Evolutionary conservation across 2,797 vertebrate genomes (phyloP), one percentile per base, ranked within the genome.

Genomic region (Lepus oiostolus): DNA sequence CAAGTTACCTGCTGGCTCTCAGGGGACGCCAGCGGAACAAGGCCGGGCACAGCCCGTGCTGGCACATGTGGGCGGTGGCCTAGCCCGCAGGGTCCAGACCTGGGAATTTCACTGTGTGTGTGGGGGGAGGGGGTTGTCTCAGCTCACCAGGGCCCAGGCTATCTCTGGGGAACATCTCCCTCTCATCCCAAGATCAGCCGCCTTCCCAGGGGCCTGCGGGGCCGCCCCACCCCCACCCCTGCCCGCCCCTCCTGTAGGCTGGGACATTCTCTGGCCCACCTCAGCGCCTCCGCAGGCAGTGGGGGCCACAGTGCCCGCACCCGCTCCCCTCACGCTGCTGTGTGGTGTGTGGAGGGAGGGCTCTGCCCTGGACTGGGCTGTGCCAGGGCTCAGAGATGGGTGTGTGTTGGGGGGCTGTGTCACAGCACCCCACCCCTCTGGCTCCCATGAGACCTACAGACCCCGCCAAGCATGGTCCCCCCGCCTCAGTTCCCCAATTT

Each of bases 21-120:
- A 22, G 22, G 7, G 35, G 11, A 13, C 28, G 65, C 28, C 62
- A 80, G 19, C 24, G 0, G 1, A 14, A 67, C 30, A 1, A 8
- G 85, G 58, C n/a, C 0, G 1, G 5, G 87, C 74, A 3, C 2
- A 19, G 42, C 88, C 30, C 68, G 42, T 74, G 70, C 60, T 42
- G 26, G 0, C 0, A n/a, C 0, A 11, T 0, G 8, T 21, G 80
- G 83, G 92, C 60, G 47, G 74, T 1, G 1, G 47, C 47, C 5
- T 0, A n/a, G 11, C 50, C 72, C 62, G 85, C 11, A 1, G 1
- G 81, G 62, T 60, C 22, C 32, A 1, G 62, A 7, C 92, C 88
- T 19, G n/a, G 80, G 42, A 5, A 84, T 89, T 89, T 81, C 85
- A 3, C 28, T 10, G 1, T 1, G 58, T 47, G 42, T 47, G 42